Evolutionary conservation across 1,140 invertebrate species (phyloP).

Genomic region (Andrena cerasifolii): DNA sequence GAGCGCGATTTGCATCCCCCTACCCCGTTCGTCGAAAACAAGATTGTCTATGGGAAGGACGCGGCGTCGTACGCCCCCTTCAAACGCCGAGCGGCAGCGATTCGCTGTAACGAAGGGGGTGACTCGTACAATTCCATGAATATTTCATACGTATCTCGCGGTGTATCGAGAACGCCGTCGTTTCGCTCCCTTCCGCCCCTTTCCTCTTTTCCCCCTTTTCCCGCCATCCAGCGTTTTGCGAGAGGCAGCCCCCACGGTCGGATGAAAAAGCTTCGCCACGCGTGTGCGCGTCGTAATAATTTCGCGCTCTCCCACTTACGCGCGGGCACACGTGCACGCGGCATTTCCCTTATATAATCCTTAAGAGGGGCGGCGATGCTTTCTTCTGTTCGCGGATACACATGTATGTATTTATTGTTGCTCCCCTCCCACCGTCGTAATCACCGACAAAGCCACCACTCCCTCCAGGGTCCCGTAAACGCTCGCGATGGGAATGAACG

Average conservation of each 20-base stretch:
- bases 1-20: constrained; percentile 37
- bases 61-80: neutral
- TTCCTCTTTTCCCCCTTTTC: too few relatives aligned
- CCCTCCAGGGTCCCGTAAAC: neutral
- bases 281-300: too few relatives aligned
- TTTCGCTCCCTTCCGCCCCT: neutral
- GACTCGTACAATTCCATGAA: constrained; percentile 39
- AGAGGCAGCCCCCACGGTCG: too few relatives aligned
- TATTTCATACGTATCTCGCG: constrained; percentile 51
- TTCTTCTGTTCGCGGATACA: neutral
- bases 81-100: constrained; percentile 4
- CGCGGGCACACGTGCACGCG: too few relatives aligned
- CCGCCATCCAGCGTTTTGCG: too few relatives aligned
- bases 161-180: constrained; percentile 43
- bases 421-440: neutral
- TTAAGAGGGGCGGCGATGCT: neutral
- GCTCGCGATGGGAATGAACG: constrained; percentile 30
- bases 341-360: neutral
- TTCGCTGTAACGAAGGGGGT: constrained; percentile 45
- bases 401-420: too few relatives aligned
- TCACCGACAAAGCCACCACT: constrained; percentile 6
- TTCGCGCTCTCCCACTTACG: too few relatives aligned
- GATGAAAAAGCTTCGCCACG: too few relatives aligned
- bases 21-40: too few relatives aligned
- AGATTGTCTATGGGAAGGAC: constrained; percentile 30